A percentile compares a stretch with the other conserved stretches of the same genome.
Conservation (phyloP, 2,797 vertebrate genomes). For the Erethizon dorsatum region DNA sequence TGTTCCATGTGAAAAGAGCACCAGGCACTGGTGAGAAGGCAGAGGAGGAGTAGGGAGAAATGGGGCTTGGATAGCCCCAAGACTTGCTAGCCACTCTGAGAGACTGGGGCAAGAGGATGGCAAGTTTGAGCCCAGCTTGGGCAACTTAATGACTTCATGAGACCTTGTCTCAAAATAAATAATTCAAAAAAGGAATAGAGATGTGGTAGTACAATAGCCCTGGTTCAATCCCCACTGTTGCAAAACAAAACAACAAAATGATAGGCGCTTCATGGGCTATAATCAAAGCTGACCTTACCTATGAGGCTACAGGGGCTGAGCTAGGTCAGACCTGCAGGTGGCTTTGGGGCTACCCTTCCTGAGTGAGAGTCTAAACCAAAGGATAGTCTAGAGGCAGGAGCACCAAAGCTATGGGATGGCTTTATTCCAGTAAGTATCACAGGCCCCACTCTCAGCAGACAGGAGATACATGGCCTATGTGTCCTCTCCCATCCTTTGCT, state of each 20-base stretch:
- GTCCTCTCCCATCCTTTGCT: neutral
- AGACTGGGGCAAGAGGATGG: neutral
- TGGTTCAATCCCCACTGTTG: neutral
- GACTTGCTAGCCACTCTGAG: neutral
- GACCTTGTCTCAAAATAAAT: neutral
- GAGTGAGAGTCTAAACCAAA: neutral
- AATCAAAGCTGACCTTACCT: neutral
- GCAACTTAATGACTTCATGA: neutral
- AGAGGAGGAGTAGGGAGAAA: neutral
- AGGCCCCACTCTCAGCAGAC: neutral
- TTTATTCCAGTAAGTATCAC: neutral
- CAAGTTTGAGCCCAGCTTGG: neutral
- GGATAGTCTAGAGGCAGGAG: neutral
- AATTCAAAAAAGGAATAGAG: neutral
- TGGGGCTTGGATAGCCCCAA: neutral
- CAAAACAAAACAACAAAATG: neutral
- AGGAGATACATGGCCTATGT: neutral
- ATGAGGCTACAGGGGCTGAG: neutral
- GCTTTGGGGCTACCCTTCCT: neutral
- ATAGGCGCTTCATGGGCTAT: neutral
- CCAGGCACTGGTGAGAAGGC: neutral
- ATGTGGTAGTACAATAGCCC: neutral
- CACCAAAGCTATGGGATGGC: neutral
- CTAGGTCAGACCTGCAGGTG: neutral
- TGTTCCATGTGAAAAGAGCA: neutral